Evolutionary conservation across 2,113 vertebrate species (phyloP).

Genomic region (Indicator maculatus): DNA sequence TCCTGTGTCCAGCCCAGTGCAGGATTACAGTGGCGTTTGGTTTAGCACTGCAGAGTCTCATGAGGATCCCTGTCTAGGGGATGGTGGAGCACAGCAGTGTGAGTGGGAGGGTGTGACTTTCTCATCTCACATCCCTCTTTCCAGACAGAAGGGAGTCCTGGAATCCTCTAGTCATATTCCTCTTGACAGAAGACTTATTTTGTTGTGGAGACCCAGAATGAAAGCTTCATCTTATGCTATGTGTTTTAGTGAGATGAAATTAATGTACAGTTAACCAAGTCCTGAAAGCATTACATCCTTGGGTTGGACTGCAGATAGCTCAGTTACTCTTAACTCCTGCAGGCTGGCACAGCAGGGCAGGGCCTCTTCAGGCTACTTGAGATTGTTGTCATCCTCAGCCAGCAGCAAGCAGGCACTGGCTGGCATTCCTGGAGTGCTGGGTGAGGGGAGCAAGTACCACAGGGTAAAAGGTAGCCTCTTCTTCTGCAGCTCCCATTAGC

Average conservation of each 20-base stretch:
- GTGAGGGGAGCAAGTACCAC: accelerated
- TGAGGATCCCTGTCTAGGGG: neutral
- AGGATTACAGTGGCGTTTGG: neutral
- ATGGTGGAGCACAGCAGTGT: neutral
- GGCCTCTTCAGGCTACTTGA: neutral
- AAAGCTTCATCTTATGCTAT: accelerated
- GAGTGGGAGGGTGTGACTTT: neutral
- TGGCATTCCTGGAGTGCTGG: accelerated
- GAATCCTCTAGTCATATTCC: neutral
- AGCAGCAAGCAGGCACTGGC: neutral
- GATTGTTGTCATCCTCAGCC: neutral
- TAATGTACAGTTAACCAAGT: neutral
- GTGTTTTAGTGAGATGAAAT: accelerated
- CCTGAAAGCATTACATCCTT: neutral
- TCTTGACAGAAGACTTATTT: neutral
- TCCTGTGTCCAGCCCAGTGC: neutral
- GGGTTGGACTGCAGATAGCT: neutral
- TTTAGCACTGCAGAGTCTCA: neutral
- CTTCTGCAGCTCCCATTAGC: neutral
- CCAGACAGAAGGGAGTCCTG: neutral
- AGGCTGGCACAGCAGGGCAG: neutral
- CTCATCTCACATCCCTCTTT: neutral
- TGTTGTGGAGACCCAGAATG: neutral
- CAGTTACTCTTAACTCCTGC: neutral
- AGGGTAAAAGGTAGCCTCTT: neutral